Evolutionary conservation across 35 echinoderm and acorn worm genomes (phyloP), one percentile per base, ranked within the genome.

Genomic region (Diadema setosum): DNA sequence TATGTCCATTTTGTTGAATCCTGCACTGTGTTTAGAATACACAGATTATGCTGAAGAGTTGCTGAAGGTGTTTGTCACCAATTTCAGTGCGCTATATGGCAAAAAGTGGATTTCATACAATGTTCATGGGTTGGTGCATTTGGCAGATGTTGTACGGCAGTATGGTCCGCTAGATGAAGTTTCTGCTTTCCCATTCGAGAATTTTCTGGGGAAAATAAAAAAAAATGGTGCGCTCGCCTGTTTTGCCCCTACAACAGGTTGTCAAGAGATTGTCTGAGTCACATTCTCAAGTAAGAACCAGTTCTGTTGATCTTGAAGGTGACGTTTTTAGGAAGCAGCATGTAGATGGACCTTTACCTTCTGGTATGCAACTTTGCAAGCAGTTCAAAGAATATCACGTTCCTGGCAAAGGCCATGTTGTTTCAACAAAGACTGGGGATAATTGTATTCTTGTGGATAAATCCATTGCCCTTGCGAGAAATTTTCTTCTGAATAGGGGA

Each of bases 141-240:
- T 94, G 58, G 65, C 93, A 70, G 58, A 75, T 64, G 73, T 86
- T 70, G 82, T 81, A 9, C 16, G 80, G 42, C 8, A 86, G 74
- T 86, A 52, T 90, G 88, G 93, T 55, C 43, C 81, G 26, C 58
- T 94, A 17, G 75, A 94, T 58, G 87, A 83, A 23, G 40, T 94
- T 24, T 94, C 87, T 37, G 49, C 61, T 16, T 94, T 94, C 70
- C 87, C 83, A 16, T 90, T 85, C 58, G 93, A 94, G 74, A 94
- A 69, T 40, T 90, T 90, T 94, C 83, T 94, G 24, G 39, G 35
- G 39, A 41, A 42, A 15, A 12, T 94, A n/a, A 63, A 94, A 91
- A 42, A 42, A 42, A 63, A 58, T 94, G 34, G 46, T 94, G n/a
- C 81, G 92, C 29, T 86, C 85, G 80, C 88, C 93, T 8, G 34